phyloP scores from a whole-genome alignment of 2,797 vertebrate genomes.

The Austrolebias charrua region DNA sequence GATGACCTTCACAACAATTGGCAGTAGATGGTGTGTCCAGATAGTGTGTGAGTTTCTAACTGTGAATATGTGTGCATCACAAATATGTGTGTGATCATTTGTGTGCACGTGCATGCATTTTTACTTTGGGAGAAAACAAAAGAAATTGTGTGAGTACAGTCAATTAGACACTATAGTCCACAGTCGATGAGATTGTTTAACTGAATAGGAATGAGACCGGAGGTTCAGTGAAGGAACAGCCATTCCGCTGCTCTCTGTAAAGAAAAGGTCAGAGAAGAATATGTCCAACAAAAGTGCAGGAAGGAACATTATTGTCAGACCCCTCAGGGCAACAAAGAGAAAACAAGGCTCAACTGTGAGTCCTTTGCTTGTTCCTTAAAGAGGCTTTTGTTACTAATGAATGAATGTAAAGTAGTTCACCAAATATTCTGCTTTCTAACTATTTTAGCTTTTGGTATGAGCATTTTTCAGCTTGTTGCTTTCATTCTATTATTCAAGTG shows the following conservation, averaged over 20 bases:
- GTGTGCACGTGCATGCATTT: slow-evolving; percentile 15
- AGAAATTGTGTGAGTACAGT: slow-evolving; percentile 15
- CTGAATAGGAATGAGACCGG: slow-evolving; percentile 11
- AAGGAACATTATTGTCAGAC: slow-evolving; percentile 26
- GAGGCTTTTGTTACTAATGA: slow-evolving; percentile 29
- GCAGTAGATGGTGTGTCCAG: background rate
- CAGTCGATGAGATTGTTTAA: slow-evolving; percentile 19
- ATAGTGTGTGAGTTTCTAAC: background rate
- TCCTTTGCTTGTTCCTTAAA: slow-evolving; percentile 8
- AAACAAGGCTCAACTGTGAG: slow-evolving; percentile 39
- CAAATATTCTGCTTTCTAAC: slow-evolving; percentile 17
- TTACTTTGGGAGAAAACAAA: slow-evolving; percentile 17
- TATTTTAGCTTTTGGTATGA: slow-evolving; percentile 8
- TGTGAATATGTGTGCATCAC: background rate
- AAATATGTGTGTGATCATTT: background rate
- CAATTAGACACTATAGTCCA: slow-evolving; percentile 34
- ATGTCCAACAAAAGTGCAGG: slow-evolving; percentile 35
- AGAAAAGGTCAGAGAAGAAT: slow-evolving; percentile 58
- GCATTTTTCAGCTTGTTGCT: slow-evolving; percentile 15
- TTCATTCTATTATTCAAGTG: slow-evolving; percentile 6
- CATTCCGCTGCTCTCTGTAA: slow-evolving; percentile 31
- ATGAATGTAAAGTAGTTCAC: slow-evolving; percentile 30
- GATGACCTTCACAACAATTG: slow-evolving; percentile 67
- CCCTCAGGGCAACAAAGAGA: slow-evolving; percentile 25
- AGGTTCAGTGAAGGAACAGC: slow-evolving; percentile 32